A percentile compares a stretch with the other conserved stretches of the same genome.
Conservation (phyloP, 2,888 invertebrate genomes). For the Melanostoma mellinum region DNA sequence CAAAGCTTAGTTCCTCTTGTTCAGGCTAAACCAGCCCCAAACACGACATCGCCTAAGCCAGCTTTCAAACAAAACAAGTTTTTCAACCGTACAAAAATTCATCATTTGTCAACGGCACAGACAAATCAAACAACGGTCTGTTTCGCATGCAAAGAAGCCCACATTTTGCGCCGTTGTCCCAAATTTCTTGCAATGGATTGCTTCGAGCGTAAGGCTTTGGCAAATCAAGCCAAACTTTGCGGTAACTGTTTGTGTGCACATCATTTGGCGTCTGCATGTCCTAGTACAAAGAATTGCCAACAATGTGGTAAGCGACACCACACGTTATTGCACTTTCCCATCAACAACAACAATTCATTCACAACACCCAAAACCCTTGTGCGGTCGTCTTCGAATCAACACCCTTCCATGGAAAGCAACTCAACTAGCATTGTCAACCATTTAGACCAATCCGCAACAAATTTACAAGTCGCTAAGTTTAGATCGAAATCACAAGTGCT, state of each 20-base stretch:
- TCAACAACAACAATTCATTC: conserved; percentile 7
- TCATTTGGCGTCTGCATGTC: conserved; percentile 7
- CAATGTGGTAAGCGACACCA: conserved; percentile 25
- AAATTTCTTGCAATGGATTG: conserved; percentile 23
- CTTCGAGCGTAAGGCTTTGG: conserved; percentile 14
- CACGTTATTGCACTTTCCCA: conserved; percentile 15
- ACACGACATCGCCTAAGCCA: background rate
- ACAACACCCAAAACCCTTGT: background rate
- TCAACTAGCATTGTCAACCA: conserved; percentile 6
- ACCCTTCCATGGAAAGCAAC: background rate
- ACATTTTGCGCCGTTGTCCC: conserved; percentile 13
- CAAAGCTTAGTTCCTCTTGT: background rate
- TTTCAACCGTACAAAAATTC: background rate
- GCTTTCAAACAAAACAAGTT: background rate
- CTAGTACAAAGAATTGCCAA: conserved; percentile 13
- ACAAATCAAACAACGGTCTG: conserved; percentile 1
- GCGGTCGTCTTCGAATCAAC: background rate
- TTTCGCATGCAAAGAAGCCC: background rate
- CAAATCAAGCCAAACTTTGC: conserved; percentile 8
- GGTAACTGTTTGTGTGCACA: conserved; percentile 9
- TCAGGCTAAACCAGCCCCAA: background rate
- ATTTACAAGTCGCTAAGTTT: conserved; percentile 3
- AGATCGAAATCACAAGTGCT: conserved; percentile 14
- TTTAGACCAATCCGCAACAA: background rate
- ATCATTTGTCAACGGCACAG: conserved; percentile 2